Evolutionary conservation across 1,140 invertebrate genomes (phyloP), one percentile per base, ranked within the genome.

Genomic region (Eubasilissa regina): DNA sequence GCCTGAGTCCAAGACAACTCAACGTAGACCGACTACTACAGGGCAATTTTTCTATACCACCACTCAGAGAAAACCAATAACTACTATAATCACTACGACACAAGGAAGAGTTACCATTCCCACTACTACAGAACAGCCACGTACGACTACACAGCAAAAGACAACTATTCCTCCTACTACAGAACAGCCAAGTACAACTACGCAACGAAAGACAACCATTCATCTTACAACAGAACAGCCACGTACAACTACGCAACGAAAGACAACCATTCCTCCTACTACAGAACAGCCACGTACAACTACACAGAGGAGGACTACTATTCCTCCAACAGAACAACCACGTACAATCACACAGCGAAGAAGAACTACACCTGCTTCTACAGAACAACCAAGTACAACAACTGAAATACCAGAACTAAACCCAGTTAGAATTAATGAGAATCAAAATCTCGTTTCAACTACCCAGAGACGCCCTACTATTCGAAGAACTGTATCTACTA

Each of bases 241-340:
- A 80, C 44, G 56, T 70, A 66, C 56, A 70, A 82, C 25, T 3
- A 35, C 80, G 72, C 86, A 85, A 78, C 70, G 83, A 60, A 83
- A 84, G 72, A 82, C 84, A 60, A 87, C 87, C 81, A 87, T 86
- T 21, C 87, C 87, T 7, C 87, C 87, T 11, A 85, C 85, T 76
- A 81, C 35, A 83, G 73, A 84, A 85, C 83, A 72, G 81, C 79
- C 68, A 80, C 44, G 56, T 70, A 66, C 45, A 43, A 80, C 78
- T 45, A 84, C 84, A 35, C 80, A 83, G 51, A 83, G 83, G 0
- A 81, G 77, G 25, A 21, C 78, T 45, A 81, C 66, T 47, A 85
- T 83, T 79, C 64, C 35, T 44, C 13, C 62, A 19, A 78, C 76
- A 78, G 78, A 48, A 84, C 70, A 25, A 12, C 62, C 74, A 43